These are phyloP conservation scores for Ceratina japonica DNA, from an alignment of 1,140 invertebrate species.

Conservation along the genomic window DNA sequence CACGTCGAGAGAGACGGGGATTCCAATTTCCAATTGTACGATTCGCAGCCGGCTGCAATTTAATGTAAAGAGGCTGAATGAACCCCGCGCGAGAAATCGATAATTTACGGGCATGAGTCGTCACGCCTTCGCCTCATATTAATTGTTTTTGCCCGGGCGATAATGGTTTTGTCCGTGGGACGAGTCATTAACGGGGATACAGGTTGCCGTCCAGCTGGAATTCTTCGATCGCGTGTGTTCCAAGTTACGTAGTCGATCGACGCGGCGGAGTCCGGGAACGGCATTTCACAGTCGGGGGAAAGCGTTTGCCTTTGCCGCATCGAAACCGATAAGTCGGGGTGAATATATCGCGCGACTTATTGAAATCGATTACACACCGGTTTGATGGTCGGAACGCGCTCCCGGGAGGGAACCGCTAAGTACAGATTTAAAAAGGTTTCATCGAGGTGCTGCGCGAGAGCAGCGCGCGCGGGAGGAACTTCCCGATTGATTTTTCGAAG, in stretches of 20 bases:
- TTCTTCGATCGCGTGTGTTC: not conserved
- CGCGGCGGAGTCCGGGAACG: not conserved
- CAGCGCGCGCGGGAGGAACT: slow-evolving; percentile 11
- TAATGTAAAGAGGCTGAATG: slow-evolving; percentile 16
- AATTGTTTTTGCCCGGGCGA: slow-evolving; percentile 28
- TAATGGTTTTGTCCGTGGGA: not conserved
- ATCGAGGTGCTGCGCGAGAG: slow-evolving; percentile 11
- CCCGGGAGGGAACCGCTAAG: slow-evolving; percentile 33
- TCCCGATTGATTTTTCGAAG: slow-evolving; percentile 56
- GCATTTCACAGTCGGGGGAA: not conserved
- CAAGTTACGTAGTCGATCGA: not conserved
- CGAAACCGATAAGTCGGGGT: not conserved
- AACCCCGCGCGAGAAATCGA: slow-evolving; percentile 28
- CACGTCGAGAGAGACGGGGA: not conserved
- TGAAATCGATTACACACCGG: slow-evolving; percentile 28
- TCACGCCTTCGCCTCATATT: slow-evolving; percentile 28
- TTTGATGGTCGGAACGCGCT: slow-evolving; percentile 14
- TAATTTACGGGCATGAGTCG: slow-evolving; percentile 35
- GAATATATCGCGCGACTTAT: slow-evolving; percentile 6
- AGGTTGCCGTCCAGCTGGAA: not conserved
- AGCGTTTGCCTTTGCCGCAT: slow-evolving; percentile 7
- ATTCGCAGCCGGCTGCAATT: slow-evolving; percentile 16
- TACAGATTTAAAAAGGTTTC: slow-evolving; percentile 39
- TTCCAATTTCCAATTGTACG: not conserved
- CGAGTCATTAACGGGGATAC: slow-evolving; percentile 20